A percentile compares a stretch with the other conserved stretches of the same genome.
These are phyloP conservation scores for Rhagium mordax DNA, from an alignment of 2,888 invertebrate genomes.

Conservation along the genomic window DNA sequence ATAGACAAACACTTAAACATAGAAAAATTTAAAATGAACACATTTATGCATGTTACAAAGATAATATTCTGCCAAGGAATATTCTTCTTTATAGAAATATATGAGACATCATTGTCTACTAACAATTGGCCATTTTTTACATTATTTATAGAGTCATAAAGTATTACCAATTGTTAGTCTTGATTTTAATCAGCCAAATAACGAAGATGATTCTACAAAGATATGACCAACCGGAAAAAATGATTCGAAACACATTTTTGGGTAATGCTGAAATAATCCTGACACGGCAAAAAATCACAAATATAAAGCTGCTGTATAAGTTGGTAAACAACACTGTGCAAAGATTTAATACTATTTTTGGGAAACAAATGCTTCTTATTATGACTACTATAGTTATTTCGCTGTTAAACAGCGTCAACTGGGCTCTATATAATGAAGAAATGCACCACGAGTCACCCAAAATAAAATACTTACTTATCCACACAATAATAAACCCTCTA, in stretches of 20 bases:
- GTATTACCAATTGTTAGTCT: not conserved
- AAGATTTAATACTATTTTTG: conserved; percentile 7
- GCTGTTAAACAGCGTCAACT: not conserved
- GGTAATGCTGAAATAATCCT: not conserved
- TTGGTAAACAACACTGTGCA: not conserved
- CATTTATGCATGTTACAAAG: too few relatives aligned
- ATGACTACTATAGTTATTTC: not conserved
- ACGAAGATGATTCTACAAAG: not conserved
- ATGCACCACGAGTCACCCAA: not conserved
- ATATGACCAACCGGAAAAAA: not conserved
- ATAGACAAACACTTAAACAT: too few relatives aligned
- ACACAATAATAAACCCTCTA: not conserved
- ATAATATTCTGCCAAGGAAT: too few relatives aligned
- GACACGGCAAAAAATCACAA: not conserved
- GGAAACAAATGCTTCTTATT: not conserved
- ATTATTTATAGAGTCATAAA: conserved; percentile 11
- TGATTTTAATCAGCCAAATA: not conserved
- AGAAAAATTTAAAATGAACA: too few relatives aligned
- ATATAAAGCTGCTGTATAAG: not conserved
- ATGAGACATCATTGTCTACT: too few relatives aligned
- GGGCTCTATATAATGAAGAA: not conserved
- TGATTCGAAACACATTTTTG: not conserved
- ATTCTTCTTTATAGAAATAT: too few relatives aligned
- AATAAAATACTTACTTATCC: too few relatives aligned
- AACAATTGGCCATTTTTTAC: not conserved